Conservation (phyloP, 1,140 invertebrate genomes). For the Tenebrio molitor region DNA sequence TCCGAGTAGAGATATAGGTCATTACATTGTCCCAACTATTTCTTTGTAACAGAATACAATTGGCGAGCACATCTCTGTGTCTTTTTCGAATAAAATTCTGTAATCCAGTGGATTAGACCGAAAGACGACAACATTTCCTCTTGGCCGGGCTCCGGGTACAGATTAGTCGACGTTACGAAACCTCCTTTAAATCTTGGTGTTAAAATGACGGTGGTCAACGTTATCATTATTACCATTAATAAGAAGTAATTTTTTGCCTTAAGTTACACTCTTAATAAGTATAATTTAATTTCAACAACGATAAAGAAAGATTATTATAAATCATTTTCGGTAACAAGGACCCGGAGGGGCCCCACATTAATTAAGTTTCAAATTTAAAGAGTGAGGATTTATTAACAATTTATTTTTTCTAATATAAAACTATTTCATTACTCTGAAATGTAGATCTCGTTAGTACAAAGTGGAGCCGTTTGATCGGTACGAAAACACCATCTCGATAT, state of each 20-base stretch:
- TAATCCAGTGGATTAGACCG: too few relatives aligned
- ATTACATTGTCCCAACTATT: too few relatives aligned
- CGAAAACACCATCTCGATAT: slow-evolving; percentile 5
- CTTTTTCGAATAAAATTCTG: too few relatives aligned
- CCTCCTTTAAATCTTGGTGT: not conserved
- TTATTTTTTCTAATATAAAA: slow-evolving; percentile 25
- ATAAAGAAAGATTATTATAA: slow-evolving; percentile 14
- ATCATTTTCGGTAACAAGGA: slow-evolving; percentile 23
- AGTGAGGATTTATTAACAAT: slow-evolving; percentile 30
- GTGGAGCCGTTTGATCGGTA: not conserved
- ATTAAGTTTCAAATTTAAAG: slow-evolving; percentile 23
- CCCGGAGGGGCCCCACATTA: slow-evolving; percentile 10
- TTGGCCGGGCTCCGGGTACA: too few relatives aligned
- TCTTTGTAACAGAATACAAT: too few relatives aligned
- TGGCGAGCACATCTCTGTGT: too few relatives aligned
- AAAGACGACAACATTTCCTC: too few relatives aligned
- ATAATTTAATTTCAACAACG: slow-evolving; percentile 27
- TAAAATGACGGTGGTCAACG: not conserved
- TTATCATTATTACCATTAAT: slow-evolving; percentile 1
- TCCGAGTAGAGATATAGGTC: too few relatives aligned
- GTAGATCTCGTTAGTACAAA: slow-evolving; percentile 8
- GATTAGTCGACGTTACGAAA: not conserved
- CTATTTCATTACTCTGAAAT: not conserved
- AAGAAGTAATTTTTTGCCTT: slow-evolving; percentile 13
- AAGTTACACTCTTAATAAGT: slow-evolving; percentile 28